Evolutionary conservation across 2,797 vertebrate species (phyloP).

Genomic region (Pangasius macronema): DNA sequence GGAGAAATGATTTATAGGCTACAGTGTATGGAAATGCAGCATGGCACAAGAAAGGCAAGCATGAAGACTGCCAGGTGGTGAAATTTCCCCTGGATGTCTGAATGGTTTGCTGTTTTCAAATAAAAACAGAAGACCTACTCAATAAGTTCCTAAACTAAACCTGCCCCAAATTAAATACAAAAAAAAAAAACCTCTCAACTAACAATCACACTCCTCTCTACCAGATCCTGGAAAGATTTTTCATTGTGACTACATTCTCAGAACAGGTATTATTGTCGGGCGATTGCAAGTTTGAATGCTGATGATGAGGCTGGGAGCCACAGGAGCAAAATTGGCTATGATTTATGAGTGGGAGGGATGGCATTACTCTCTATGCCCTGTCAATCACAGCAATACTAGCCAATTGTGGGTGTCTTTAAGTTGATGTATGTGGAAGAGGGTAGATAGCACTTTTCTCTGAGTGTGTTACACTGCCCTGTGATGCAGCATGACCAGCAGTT

Average conservation of each 20-base stretch:
- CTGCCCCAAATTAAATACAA: background rate
- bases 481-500: background rate
- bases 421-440: background rate
- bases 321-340: background rate
- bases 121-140: too few species aligned
- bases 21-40: conserved; percentile 8
- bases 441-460: background rate
- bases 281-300: background rate
- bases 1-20: conserved; percentile 19
- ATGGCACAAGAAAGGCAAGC: conserved; percentile 5
- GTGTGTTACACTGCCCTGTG: background rate
- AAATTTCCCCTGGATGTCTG: conserved; percentile 4
- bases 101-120: background rate
- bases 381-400: background rate
- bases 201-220: background rate
- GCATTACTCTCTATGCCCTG: background rate
- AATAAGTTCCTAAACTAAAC: background rate
- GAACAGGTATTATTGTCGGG: background rate
- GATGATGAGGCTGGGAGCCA: background rate
- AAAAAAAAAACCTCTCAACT: background rate
- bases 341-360: background rate
- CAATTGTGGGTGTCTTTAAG: background rate
- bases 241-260: background rate
- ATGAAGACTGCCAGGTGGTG: background rate
- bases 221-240: background rate